Base-by-base conservation (phyloP, 2,888 invertebrate species). In the Conistra vaccinii region DNA sequence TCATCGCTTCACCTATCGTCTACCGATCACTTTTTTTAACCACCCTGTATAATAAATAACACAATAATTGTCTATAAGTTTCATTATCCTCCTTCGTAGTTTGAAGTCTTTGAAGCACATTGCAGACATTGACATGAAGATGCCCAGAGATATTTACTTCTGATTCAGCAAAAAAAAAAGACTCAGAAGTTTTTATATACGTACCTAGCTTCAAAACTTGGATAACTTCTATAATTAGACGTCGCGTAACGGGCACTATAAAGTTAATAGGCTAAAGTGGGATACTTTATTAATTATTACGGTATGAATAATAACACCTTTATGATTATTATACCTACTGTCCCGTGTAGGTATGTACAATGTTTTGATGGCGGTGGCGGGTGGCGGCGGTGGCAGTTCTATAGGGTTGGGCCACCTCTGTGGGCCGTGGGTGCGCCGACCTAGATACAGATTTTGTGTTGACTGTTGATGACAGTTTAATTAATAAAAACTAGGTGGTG, bases 351-450 rank as follows among this genome's bases (percentile, higher is more conserved):
- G 39, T 39, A 39, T 17, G 3, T 65, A 68, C 68, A 69, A 67
- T 57, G 48, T 78, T 85, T 26, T 68, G 70, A 73, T 66, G 74
- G 66, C 58, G 48, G 65, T 68, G 53, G 62, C 53, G 74, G 78
- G 78, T 68, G 79, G 68, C 23, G 79, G 68, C 23, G 48, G 58
- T 42, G 70, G 62, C 42, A 42, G 57, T 60, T 71, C 57, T 58
- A 58, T 76, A 76, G 81, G 86, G 88, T 82, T 80, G 88, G 89
- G 89, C 84, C 78, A 76, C 75, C 82, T 72, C 73, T 63, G 55
- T 39, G 57, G 55, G 66, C 23, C 26, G 66, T 78, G 90, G 94
- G 94, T 89, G 94, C 89, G 94, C 89, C 90, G 93, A 94, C 94
- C 94, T 91, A 92, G 88, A 92, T 93, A 91, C 83, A 85, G 83